Base-by-base conservation (phyloP, 2,888 invertebrate genomes). In the Metallyticus violacea region DNA sequence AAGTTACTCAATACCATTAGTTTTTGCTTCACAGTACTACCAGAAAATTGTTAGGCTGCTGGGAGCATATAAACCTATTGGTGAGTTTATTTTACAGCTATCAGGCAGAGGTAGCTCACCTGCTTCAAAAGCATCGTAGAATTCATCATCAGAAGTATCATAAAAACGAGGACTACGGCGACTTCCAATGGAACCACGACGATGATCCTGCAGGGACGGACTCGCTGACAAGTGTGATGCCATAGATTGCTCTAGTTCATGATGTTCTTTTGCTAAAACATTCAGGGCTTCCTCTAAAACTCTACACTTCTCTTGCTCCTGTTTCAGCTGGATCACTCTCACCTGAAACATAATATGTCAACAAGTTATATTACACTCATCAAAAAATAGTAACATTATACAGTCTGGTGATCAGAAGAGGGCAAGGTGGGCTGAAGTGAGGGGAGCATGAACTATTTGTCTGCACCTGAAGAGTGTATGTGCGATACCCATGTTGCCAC, bases 211-310 rank as follows among this genome's bases (percentile, higher is more conserved):
- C 9, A 84, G 85, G 15, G 88, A 87, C 2, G 88, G 85, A 29
- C 88, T 88, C 25, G 77, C 86, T 0, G 93, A 93, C 27, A 94
- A 91, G 90, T 94, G 94, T 29, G 94, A 93, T 0, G 93, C 94
- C 6, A 95, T 93, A 0, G 95, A 94, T 92, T 94, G 94, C 89
- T 95, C 95, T 0, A 95, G 90, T 15, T 94, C 94, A 90, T 95
- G 95, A 89, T 95, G 95, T 86, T 95, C 95, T 78, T 94, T 92
- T 0, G 95, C 95, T 62, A 95, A 90, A 1, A 95, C 95, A 26
- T 95, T 94, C 6, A 95, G 90, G 0, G 95, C 94, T 89, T 95
- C 95, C 90, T 95, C 95, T 7, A 95, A 90, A 7, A 95, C 95
- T 2, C 95, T 91, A 88, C 94, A 94, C 80, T 94, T 93, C 90